Base-by-base conservation (phyloP, 2,113 vertebrate genomes). In the Galeopterus variegatus region DNA sequence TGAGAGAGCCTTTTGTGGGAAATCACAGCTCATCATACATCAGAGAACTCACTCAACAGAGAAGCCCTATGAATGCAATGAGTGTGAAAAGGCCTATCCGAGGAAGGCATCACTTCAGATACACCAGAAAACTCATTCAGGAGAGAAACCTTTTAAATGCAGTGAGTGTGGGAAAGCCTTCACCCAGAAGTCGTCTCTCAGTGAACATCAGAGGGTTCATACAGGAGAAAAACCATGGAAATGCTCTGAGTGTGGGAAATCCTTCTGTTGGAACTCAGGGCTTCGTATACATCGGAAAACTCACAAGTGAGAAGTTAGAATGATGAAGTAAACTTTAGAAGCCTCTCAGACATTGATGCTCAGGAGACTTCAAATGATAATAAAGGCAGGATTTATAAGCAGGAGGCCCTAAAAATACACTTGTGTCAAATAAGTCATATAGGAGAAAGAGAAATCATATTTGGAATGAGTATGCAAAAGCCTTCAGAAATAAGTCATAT, bases 211-310 rank as follows among this genome's bases (percentile, higher is more conserved):
- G 73, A 97, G 97, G 67, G 96, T 98, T 45, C 97, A 98, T 18
- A 98, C 97, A 0, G 92, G 97, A 88, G 97, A 98, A 54, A 97
- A 96, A 12, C 97, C 96, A 0, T 98, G 96, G 96, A 97, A 96
- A 36, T 98, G 97, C 62, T 90, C 94, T 6, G 96, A 98, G 12
- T 98, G 97, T 90, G 97, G 97, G 12, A 97, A 98, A n/a, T 93
- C 94, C 14, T 97, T 98, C 56, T 97, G 97, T n/a, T 97, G 96
- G 97, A 98, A 97, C 65, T 98, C 97, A 77, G 97, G 97, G 21
- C 97, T 98, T 60, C 96, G 97, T 1, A 96, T 97, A 70, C 97
- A 98, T 48, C 67, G 88, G n/a, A 98, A 97, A 88, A 98, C 97
- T 48, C 97, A 97, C 72, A 94, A 95, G 50, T 95, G 73, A 60